Percentiles rank a stretch among this genome's conserved stretches.
Evolutionary conservation across 2,113 vertebrate genomes (phyloP).

Genomic region (Sarotherodon lohbergeri): DNA sequence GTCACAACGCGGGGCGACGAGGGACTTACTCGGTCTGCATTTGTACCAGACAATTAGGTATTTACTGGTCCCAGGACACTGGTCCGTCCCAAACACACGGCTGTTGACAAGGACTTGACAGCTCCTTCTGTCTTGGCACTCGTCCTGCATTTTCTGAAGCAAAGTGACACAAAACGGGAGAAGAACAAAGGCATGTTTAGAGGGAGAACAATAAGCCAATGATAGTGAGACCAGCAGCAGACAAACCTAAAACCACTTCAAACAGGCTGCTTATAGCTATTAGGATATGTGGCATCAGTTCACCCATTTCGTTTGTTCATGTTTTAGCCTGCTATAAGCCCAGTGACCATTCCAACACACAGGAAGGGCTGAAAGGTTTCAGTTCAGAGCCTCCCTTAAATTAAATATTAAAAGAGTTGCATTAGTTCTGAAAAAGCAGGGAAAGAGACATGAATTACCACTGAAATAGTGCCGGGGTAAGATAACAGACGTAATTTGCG

Average conservation of each 20-base stretch:
- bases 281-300: conserved; percentile 19
- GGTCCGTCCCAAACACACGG: conserved; percentile 82
- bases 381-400: background rate
- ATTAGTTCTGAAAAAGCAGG: background rate
- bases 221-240: conserved; percentile 27
- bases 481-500: background rate
- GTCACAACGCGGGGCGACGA: background rate
- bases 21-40: conserved; percentile 86
- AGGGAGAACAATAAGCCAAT: conserved; percentile 38
- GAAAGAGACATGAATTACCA: background rate
- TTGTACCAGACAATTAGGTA: conserved; percentile 88
- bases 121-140: conserved; percentile 87
- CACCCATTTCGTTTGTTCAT: conserved; percentile 36
- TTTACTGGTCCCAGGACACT: conserved; percentile 82
- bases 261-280: conserved; percentile 26
- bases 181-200: conserved; percentile 30
- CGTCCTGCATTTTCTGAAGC: conserved; percentile 86
- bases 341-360: conserved; percentile 46
- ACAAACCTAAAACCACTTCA: conserved; percentile 60
- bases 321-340: conserved; percentile 13
- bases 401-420: background rate
- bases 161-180: conserved; percentile 26
- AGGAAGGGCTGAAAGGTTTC: background rate
- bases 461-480: background rate
- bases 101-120: conserved; percentile 87